Evolutionary conservation across 2,113 vertebrate genomes (phyloP), one percentile per base, ranked within the genome.

Genomic region (Turnix velox): DNA sequence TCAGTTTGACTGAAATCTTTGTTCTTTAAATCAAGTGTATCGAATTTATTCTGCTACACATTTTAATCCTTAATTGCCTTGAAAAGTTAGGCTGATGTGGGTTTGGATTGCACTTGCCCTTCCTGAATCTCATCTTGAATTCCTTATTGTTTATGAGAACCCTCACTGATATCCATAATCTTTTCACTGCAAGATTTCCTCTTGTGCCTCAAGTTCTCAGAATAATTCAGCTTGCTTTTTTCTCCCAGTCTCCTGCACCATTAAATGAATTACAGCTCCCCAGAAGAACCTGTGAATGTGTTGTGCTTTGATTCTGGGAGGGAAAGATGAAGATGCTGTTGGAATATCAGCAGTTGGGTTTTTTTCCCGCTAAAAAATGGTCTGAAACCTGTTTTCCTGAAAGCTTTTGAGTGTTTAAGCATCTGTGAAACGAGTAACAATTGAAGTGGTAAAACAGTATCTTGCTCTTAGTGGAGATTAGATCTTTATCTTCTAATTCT

Each of bases 141-240:
- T 48, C 1, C 61, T 71, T 59, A 43, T 43, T 52, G 24, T 49
- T 23, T 16, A 25, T 42, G 6, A 74, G 10, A 51, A 71, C 12
- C 5, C 16, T 14, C 43, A n/a, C 4, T 3, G 11, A 0, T 61
- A 25, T 49, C 25, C 4, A 5, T 6, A 66, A 4, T 9, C 2
- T 49, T 61, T 77, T 27, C 24, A 14, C 3, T 1, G 39, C 9
- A 79, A 66, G 7, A 14, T 54, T 79, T 49, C 23, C 4, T 73
- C 51, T 76, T 52, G 9, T 65, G 61, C 33, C 27, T 72, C 25
- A 25, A 11, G 25, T 76, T 88, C 49, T 83, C 37, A 17, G 27
- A 76, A 45, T 69, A 59, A 83, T 48, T 69, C 18, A 51, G 2
- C 14, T 76, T 84, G 15, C 33, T 33, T 84, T 71, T 71, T 74